Evolutionary conservation across 2,797 vertebrate species (phyloP).

Genomic region (Miichthys miiuy): DNA sequence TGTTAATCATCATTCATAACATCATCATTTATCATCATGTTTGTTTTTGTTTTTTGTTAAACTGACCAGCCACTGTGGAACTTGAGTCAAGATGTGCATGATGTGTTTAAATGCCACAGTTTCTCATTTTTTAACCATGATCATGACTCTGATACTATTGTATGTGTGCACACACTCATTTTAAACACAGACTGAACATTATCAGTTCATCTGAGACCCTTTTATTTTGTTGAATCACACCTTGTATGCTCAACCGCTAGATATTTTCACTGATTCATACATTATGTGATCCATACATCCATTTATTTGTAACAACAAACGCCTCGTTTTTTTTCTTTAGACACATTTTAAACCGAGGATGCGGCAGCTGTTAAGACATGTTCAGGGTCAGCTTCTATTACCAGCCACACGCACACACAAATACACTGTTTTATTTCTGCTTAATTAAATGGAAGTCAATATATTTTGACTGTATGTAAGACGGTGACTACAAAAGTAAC

Average conservation of each 20-base stretch:
- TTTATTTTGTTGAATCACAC: background rate
- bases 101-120: background rate
- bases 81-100: background rate
- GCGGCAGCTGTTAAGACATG: slow-evolving; percentile 43
- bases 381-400: slow-evolving; percentile 47
- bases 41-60: background rate
- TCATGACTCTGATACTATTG: background rate
- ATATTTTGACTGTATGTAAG: background rate
- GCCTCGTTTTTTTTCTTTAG: background rate
- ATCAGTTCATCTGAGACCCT: background rate
- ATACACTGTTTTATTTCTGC: slow-evolving; percentile 8
- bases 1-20: background rate
- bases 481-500: background rate
- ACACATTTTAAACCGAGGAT: slow-evolving; percentile 4
- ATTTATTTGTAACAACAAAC: slow-evolving; percentile 9
- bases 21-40: background rate
- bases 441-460: slow-evolving; percentile 35
- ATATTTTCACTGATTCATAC: background rate
- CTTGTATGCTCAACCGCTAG: background rate
- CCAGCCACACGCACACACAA: slow-evolving; percentile 2
- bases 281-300: background rate
- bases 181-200: background rate
- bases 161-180: background rate
- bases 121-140: background rate
- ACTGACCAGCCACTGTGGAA: background rate